Conservation (phyloP, 2,113 vertebrate species). For the Coracopsis vasa region DNA sequence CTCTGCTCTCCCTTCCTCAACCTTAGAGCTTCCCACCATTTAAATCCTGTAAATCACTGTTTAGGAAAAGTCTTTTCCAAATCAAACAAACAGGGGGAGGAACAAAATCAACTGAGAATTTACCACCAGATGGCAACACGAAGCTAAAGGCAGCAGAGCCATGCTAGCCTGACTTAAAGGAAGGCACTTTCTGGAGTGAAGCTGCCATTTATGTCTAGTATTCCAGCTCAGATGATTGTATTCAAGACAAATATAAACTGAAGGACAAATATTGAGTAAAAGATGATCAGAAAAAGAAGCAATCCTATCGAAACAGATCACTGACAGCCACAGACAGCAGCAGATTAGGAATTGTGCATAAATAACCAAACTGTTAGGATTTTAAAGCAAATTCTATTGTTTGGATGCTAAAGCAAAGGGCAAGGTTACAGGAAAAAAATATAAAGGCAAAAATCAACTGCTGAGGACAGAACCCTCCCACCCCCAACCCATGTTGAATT, state of each 20-base stretch:
- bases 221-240: neutral
- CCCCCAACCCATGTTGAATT: neutral
- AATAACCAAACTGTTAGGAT: neutral
- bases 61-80: neutral
- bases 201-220: neutral
- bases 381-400: neutral
- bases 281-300: neutral
- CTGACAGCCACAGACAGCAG: neutral
- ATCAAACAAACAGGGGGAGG: neutral
- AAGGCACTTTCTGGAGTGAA: neutral
- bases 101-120: neutral
- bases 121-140: conserved; percentile 46
- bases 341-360: neutral
- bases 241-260: neutral
- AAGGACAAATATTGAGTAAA: neutral
- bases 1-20: neutral
- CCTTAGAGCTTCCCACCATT: neutral
- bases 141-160: neutral
- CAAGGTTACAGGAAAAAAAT: neutral
- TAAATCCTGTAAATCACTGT: neutral
- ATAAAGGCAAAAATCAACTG: neutral
- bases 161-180: neutral
- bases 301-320: neutral
- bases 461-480: neutral
- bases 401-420: neutral